Base-by-base conservation (phyloP, 2,888 invertebrate genomes). In the Lepidocyrtoides sp. region DNA sequence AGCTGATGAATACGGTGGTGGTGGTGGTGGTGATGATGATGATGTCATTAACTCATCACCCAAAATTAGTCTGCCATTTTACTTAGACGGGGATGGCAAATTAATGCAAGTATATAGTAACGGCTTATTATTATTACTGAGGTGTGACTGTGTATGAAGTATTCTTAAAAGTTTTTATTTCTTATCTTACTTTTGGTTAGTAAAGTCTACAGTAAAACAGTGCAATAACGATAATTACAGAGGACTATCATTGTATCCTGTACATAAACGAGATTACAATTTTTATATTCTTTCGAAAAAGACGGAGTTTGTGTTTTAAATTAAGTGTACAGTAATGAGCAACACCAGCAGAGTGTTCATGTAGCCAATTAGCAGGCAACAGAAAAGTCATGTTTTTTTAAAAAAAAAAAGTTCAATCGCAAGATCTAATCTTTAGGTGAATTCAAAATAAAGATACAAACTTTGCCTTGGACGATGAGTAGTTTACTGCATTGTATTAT, bases 311-410 rank as follows among this genome's bases (percentile, higher is more conserved):
- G 12, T 81, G 26, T 81, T 54, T 81, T 26, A 81, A 23, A 36
- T 48, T 29, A 48, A 48, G 51, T 51, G 48, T 14, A 77, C 77
- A 77, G n/a, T 51, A 12, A 77, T 77, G 48, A 77, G 51, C 77
- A 77, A 41, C 77, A 77, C 23, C 72, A 75, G 3, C 44, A 32
- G 1, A 32, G 32, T 82, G 82, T 44, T 84, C 60, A 89, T 89
- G 83, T 89, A 84, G 75, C 89, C 89, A 89, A 89, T 89, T 89
- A 89, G 89, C 83, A 89, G 84, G 54, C 29, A 69, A 89, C 69
- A 36, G 72, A 82, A 77, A 85, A 87, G 51, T 66, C 75, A 51
- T 69, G 81, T 83, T 63, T n/a, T 57, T 77, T 36, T 44, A 29
- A 44, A 12, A 20, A 54, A 85, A 85, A 85, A 51, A 17, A 66